Conservation (phyloP, 2,797 vertebrate species). For the Trachurus trachurus region DNA sequence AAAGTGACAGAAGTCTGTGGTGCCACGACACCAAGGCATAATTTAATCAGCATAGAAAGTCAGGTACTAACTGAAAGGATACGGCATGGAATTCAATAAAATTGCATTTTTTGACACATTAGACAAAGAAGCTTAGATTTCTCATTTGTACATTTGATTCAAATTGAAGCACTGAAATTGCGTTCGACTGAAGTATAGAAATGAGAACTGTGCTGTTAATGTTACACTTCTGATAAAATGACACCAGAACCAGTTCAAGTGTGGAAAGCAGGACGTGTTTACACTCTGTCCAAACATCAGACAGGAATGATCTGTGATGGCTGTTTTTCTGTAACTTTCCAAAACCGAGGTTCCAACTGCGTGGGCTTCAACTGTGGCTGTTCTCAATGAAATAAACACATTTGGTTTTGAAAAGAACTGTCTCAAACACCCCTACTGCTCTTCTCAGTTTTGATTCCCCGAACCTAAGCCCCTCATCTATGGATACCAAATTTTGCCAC, state of each 20-base stretch:
- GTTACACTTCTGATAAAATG: not conserved
- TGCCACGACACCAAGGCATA: not conserved
- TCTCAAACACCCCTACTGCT: too few relatives aligned
- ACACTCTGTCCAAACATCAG: not conserved
- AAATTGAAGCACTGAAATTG: not conserved
- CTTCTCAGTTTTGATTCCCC: too few relatives aligned
- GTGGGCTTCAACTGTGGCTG: not conserved
- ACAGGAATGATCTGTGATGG: not conserved
- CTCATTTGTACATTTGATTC: not conserved
- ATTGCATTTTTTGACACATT: not conserved
- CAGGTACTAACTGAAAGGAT: too few relatives aligned
- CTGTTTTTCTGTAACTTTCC: too few relatives aligned
- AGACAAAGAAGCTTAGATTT: not conserved
- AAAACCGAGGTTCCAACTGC: too few relatives aligned
- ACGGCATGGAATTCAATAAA: too few relatives aligned
- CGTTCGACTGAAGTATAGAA: not conserved
- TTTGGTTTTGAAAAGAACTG: not conserved
- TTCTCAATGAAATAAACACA: not conserved
- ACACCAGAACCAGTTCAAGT: not conserved
- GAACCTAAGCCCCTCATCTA: too few relatives aligned
- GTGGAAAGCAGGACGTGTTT: not conserved
- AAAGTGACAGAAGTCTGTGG: not conserved
- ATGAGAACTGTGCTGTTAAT: not conserved
- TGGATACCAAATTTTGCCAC: not conserved
- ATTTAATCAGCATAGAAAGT: too few relatives aligned